These are phyloP conservation scores for Ylistrum balloti DNA, from an alignment of 1,140 invertebrate species.

Conservation along the genomic window DNA sequence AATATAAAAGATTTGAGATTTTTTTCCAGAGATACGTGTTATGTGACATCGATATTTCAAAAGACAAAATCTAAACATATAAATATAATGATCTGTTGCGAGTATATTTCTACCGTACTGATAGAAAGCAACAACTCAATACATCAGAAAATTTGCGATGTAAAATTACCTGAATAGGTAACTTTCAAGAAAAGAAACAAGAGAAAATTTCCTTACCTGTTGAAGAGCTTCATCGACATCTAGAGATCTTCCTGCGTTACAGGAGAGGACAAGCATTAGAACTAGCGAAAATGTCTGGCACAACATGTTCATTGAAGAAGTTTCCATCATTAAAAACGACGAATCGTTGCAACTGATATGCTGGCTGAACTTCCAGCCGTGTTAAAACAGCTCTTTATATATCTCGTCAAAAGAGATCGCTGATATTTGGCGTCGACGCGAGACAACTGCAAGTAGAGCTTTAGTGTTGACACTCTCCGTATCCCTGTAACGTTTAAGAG, in stretches of 20 bases:
- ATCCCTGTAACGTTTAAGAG: not conserved
- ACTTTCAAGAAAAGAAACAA: not conserved
- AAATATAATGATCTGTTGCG: too few species aligned
- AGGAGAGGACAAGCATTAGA: not conserved
- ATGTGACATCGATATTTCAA: too few species aligned
- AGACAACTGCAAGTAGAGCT: too few species aligned
- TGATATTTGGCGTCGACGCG: too few species aligned
- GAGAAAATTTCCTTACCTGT: not conserved
- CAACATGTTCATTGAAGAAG: not conserved
- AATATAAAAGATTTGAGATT: too few species aligned
- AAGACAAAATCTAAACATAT: too few species aligned
- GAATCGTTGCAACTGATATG: not conserved
- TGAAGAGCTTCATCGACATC: not conserved
- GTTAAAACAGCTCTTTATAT: not conserved
- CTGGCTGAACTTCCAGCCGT: not conserved
- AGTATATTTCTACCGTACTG: too few species aligned
- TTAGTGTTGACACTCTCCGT: not conserved
- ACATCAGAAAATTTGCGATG: too few species aligned
- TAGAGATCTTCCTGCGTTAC: not conserved
- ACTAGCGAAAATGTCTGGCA: not conserved
- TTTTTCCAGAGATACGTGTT: too few species aligned
- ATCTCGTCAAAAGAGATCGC: not conserved
- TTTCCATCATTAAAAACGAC: not conserved
- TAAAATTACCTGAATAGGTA: too few species aligned
- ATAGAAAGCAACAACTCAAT: too few species aligned